Evolutionary conservation across 1,140 invertebrate genomes (phyloP).

Genomic region (Cyphomyrmex costatus): DNA sequence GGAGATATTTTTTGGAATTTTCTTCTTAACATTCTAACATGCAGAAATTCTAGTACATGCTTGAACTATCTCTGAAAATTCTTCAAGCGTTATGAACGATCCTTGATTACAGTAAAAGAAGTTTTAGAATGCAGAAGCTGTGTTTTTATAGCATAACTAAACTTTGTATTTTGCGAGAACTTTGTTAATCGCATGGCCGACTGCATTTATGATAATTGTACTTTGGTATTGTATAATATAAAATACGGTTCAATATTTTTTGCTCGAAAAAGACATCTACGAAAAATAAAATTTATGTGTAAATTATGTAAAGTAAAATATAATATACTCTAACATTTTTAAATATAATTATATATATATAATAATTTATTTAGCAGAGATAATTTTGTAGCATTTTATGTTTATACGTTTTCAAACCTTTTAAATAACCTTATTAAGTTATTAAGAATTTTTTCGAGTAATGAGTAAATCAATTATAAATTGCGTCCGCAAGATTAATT

Average conservation of each 20-base stretch:
- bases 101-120: conserved; percentile 35
- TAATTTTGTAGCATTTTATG: not conserved
- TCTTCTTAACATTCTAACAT: not conserved
- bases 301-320: not conserved
- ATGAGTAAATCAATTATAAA: conserved; percentile 4
- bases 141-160: conserved; percentile 25
- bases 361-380: not conserved
- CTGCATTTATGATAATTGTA: conserved; percentile 17
- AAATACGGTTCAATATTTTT: not conserved
- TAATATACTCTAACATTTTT: not conserved
- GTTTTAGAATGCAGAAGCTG: not conserved
- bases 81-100: conserved; percentile 15
- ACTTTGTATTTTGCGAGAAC: conserved; percentile 19
- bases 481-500: conserved; percentile 10
- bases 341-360: not conserved
- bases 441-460: conserved; percentile 24
- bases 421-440: not conserved
- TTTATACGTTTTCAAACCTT: not conserved
- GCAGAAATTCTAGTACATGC: not conserved
- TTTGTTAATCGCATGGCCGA: not conserved
- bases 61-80: not conserved
- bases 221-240: not conserved
- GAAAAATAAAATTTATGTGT: not conserved
- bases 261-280: not conserved
- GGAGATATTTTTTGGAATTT: not conserved